These are phyloP conservation scores for Pseudoips prasinana DNA, from an alignment of 2,888 invertebrate species.

Conservation along the genomic window DNA sequence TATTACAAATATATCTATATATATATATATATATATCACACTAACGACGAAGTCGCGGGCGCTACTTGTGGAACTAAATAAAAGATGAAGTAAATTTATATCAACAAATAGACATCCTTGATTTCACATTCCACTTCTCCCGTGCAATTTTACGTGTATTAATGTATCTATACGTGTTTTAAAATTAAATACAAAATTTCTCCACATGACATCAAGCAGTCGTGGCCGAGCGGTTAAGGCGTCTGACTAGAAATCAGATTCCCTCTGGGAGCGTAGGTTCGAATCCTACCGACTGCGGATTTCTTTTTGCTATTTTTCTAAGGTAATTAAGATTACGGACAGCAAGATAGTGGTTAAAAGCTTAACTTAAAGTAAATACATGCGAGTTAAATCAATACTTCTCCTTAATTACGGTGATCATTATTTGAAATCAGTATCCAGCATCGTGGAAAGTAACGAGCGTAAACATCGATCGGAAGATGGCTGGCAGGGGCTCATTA, in stretches of 20 bases:
- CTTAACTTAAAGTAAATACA: constrained; percentile 10
- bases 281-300: constrained; percentile 92
- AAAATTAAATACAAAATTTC: no score
- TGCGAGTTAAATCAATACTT: neutral
- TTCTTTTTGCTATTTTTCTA: constrained; percentile 35
- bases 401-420: constrained; percentile 24
- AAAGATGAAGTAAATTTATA: no score
- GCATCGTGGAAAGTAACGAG: constrained; percentile 47
- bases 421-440: constrained; percentile 36
- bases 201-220: constrained; percentile 75
- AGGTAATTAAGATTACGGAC: neutral
- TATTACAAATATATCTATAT: no score
- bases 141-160: no score
- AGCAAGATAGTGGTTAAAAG: neutral
- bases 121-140: no score
- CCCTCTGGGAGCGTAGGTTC: constrained; percentile 95
- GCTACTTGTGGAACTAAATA: no score
- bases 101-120: no score
- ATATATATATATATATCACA: no score
- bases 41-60: no score
- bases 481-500: constrained; percentile 62
- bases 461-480: constrained; percentile 62
- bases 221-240: constrained; percentile 95
- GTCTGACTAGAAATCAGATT: constrained; percentile 95
- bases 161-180: no score